Base-by-base conservation (phyloP, 2,797 vertebrate species). In the Acrocephalus scirpaceus region DNA sequence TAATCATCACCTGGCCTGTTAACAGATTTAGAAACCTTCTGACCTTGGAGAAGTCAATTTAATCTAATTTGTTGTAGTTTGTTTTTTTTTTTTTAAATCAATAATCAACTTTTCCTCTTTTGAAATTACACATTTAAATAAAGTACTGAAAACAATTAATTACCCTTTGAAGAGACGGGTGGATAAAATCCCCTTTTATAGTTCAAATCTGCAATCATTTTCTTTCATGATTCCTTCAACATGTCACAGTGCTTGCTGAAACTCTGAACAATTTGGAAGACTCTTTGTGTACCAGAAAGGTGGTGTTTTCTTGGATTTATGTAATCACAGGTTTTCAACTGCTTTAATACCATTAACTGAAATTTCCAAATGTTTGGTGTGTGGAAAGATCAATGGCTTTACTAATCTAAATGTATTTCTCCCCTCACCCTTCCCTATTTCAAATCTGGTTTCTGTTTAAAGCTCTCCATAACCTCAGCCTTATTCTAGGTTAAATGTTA, bases 381-480 rank as follows among this genome's bases (percentile, higher is more conserved):
- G 67, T 95, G 76, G 86, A 96, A 77, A 95, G 92, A 94, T 95
- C 93, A 95, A 97, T 95, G 80, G 83, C 54, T 96, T 96, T 96
- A 95, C 91, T 96, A 92, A 96, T 96, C 95, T 88, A 97, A 96
- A 90, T 2, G 18, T 86, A 96, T 92, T 96, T 91, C 44, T 92
- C 67, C 79, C 88, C 81, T 96, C 60, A 70, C 86, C 84, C 71
- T 95, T 69, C 61, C 77, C 44, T 82, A 47, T 65, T 96, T 91
- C 77, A 93, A 96, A 96, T 97, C 96, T 97, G 97, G 88, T 94
- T 97, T 97, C 93, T 97, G 97, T 97, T 97, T 96, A 94, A 96
- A 95, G 82, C 95, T 95, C 95, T 97, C 65, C 90, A 96, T 97
- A 97, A 97, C 95, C 91, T 94, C 94, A 96, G 88, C 76, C 58